Evolutionary conservation across 2,888 invertebrate species (phyloP), one percentile per base, ranked within the genome.

Genomic region (Lycia hirtaria): DNA sequence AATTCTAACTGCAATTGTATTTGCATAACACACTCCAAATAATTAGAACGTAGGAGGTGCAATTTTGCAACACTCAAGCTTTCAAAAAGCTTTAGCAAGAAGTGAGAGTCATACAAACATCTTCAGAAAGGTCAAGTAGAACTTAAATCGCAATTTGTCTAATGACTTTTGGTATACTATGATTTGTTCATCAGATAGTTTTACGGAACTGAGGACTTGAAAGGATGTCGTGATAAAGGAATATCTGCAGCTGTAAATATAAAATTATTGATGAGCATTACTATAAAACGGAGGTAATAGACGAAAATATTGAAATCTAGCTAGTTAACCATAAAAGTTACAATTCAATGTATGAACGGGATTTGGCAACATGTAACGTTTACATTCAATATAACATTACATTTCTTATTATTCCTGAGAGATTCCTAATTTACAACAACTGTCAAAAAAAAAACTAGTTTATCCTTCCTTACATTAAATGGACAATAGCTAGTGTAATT

Each of bases 91-190:
- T 28, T 35, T 52, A 19, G 14, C 1, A 40, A n/a, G 19, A 30
- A 40, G 17, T 17, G 10, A 24, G 7, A n/a, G 19, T 24, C 24
- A 40, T 5, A 15, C 12, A 26, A 41, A 41, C 41, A 41, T 35
- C 41, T 33, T 22, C 33, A 24, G 12, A 33, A 22, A 33, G 33
- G 43, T 43, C 43, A 51, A 51, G 19, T 26, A 19, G 24, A 24
- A 32, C 26, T 37, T 44, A 12, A 24, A 15, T 54, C 1, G 41
- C 33, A 53, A 30, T 50, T 45, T 56, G 48, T 53, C 47, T 58
- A 20, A 38, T 38, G 15, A 17, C 14, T 26, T 26, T 40, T 24
- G 9, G 12, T 10, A 9, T 4, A 9, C 12, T 10, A 12, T 22
- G 19, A n/a, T 19, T 22, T 38, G 20, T 20, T 20, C 3, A 35